Conservation (phyloP, 2,888 invertebrate species). For the Poecilobothrus nobilitatus region DNA sequence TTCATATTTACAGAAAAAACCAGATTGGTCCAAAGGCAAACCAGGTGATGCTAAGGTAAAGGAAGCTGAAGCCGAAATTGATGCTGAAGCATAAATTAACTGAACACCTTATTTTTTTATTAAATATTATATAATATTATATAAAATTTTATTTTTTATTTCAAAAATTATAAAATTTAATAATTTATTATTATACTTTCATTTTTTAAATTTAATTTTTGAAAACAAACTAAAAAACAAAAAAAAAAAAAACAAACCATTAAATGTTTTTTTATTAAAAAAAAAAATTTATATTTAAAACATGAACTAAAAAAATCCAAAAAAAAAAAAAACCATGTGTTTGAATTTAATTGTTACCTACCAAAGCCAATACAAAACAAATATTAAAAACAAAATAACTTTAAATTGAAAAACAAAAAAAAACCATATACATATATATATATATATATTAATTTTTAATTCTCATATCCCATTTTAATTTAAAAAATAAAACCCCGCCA, state of each 20-base stretch:
- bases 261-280: not conserved
- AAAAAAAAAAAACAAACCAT: not conserved
- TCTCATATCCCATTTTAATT: too few relatives aligned
- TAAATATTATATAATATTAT: not conserved
- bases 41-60: constrained; percentile 79
- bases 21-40: constrained; percentile 89
- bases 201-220: not conserved
- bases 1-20: constrained; percentile 70
- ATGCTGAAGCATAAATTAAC: constrained; percentile 67
- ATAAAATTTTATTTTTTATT: not conserved
- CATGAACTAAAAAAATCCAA: too few relatives aligned
- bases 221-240: not conserved
- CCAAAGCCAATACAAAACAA: too few relatives aligned
- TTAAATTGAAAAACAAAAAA: too few relatives aligned
- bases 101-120: not conserved
- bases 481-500: too few relatives aligned
- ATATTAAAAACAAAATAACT: too few relatives aligned
- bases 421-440: too few relatives aligned
- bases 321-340: too few relatives aligned
- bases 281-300: not conserved
- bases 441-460: too few relatives aligned
- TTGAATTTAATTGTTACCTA: too few relatives aligned
- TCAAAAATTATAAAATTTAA: not conserved
- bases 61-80: constrained; percentile 56
- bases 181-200: not conserved